These are phyloP conservation scores for Ctenosaura bakeri DNA, from an alignment of 2,797 vertebrate genomes.

Conservation along the genomic window DNA sequence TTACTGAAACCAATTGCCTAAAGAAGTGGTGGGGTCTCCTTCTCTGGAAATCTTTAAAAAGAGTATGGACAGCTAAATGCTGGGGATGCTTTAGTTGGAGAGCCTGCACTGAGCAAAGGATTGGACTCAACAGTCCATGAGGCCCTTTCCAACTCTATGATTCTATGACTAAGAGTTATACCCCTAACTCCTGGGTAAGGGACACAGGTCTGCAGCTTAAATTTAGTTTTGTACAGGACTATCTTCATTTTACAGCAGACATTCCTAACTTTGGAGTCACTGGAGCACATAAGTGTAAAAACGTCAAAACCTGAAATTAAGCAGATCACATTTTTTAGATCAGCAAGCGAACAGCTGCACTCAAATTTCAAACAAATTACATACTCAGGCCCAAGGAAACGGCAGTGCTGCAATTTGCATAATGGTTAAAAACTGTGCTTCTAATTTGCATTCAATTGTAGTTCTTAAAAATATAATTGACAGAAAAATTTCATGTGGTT, in stretches of 20 bases:
- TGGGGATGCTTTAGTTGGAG: no score
- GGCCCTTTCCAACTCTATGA: no score
- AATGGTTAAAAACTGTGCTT: slow-evolving; percentile 19
- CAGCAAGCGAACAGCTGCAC: neutral
- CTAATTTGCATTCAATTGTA: slow-evolving; percentile 73
- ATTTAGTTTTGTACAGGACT: neutral
- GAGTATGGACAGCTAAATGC: no score
- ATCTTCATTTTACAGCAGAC: neutral
- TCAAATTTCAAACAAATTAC: slow-evolving; percentile 14
- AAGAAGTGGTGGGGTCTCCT: no score
- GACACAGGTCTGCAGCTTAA: neutral
- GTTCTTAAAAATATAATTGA: slow-evolving; percentile 74
- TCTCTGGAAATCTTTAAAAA: no score
- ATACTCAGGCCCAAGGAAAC: neutral
- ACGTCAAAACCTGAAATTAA: neutral
- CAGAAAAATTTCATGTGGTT: slow-evolving; percentile 1
- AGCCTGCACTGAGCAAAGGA: neutral
- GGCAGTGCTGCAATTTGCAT: slow-evolving; percentile 28
- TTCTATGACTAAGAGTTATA: neutral
- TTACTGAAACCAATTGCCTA: no score
- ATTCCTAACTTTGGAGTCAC: neutral
- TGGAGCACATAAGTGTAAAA: neutral
- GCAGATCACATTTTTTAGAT: neutral
- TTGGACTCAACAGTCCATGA: no score
- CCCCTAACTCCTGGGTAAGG: neutral